Evolutionary conservation across 1,140 invertebrate genomes (phyloP).

Genomic region (Anastrepha obliqua): DNA sequence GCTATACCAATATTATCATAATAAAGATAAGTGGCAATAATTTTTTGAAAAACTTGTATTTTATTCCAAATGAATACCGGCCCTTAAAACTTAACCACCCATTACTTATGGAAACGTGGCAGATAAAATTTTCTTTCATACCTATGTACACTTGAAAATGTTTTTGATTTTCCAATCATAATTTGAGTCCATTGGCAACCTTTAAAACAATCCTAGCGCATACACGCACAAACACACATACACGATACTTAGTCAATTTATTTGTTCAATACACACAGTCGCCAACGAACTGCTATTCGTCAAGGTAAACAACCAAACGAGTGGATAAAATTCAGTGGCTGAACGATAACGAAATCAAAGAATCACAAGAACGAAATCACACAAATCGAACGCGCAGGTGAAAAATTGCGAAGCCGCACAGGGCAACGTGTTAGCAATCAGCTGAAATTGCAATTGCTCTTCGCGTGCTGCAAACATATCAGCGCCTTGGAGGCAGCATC

Average conservation of each 20-base stretch:
- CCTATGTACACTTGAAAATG: too few species aligned
- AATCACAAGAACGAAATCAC: neutral
- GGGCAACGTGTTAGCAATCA: constrained; percentile 43
- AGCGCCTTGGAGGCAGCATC: neutral
- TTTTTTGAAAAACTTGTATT: too few species aligned
- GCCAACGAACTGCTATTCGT: constrained; percentile 27
- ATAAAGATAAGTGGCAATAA: too few species aligned
- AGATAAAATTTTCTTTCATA: too few species aligned
- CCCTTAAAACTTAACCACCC: too few species aligned
- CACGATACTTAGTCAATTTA: constrained; percentile 32
- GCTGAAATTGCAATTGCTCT: constrained; percentile 37
- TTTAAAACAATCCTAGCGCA: neutral
- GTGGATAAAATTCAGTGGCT: neutral
- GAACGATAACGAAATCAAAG: constrained; percentile 5
- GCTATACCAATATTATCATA: too few species aligned
- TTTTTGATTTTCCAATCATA: too few species aligned
- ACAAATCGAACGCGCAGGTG: constrained; percentile 15
- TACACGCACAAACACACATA: neutral
- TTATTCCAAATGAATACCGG: too few species aligned
- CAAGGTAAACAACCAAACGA: neutral
- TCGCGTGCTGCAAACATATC: neutral
- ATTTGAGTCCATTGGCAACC: neutral
- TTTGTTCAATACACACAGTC: constrained; percentile 50
- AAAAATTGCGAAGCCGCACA: constrained; percentile 37
- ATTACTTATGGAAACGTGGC: too few species aligned